phyloP scores from a whole-genome alignment of 2,797 vertebrate species.

The Trematomus bernacchii region DNA sequence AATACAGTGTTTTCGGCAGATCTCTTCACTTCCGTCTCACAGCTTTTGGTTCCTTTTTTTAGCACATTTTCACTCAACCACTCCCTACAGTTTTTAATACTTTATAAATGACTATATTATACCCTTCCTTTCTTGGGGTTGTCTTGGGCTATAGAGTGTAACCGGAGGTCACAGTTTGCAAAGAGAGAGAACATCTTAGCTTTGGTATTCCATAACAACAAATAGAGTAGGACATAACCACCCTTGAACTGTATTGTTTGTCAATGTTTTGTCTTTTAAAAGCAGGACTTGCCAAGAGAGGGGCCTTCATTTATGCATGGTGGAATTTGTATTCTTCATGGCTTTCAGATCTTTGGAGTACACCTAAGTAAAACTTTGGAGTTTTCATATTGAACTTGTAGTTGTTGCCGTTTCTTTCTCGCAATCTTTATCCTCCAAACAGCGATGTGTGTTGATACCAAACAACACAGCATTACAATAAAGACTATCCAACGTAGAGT shows the following conservation, averaged over 20 bases:
- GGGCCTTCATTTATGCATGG: neutral
- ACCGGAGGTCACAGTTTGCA: constrained; percentile 5
- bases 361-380: too few relatives aligned
- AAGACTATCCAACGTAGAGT: constrained; percentile 77
- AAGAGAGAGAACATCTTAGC: constrained; percentile 8
- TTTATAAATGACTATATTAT: neutral
- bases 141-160: constrained; percentile 2
- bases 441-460: constrained; percentile 35
- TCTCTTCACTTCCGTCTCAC: neutral
- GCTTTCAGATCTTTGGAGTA: constrained; percentile 6
- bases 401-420: neutral
- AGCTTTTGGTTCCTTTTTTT: neutral
- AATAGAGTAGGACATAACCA: neutral
- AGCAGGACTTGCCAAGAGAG: constrained; percentile 6
- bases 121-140: neutral
- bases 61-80: neutral
- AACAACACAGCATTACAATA: constrained; percentile 55
- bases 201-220: neutral
- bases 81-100: neutral
- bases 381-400: neutral
- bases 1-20: neutral
- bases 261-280: constrained; percentile 10
- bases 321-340: neutral
- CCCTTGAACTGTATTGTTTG: neutral
- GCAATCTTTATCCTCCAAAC: constrained; percentile 33